A percentile compares a stretch with the other conserved stretches of the same genome.
Evolutionary conservation across 2,797 vertebrate species (phyloP).

Genomic region (Acanthurus lineatus): DNA sequence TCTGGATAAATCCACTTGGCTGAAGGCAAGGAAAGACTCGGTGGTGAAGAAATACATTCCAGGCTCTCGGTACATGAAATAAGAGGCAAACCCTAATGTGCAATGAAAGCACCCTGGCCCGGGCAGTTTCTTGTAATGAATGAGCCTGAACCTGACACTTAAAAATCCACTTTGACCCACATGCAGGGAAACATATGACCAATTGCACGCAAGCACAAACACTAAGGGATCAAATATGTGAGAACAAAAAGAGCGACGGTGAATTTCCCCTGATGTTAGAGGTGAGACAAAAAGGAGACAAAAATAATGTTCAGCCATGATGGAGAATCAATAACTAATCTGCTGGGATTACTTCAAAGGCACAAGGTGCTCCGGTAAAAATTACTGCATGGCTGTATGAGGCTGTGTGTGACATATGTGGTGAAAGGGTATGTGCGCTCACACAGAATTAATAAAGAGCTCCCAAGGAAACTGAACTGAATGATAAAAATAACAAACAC

Average conservation of each 20-base stretch:
- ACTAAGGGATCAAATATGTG: background rate
- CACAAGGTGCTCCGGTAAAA: conserved; percentile 51
- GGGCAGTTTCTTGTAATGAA: conserved; percentile 45
- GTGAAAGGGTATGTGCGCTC: conserved; percentile 8
- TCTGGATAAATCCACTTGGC: conserved; percentile 75
- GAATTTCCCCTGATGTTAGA: conserved; percentile 50
- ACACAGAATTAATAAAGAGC: conserved; percentile 9
- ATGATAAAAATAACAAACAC: conserved; percentile 4
- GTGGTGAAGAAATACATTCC: conserved; percentile 43
- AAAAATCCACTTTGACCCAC: conserved; percentile 25
- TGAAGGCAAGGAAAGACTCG: conserved; percentile 55
- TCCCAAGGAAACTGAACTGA: conserved; percentile 10
- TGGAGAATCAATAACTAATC: conserved; percentile 74
- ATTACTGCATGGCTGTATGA: conserved; percentile 42
- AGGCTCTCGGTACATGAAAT: conserved; percentile 52
- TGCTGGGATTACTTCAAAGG: conserved; percentile 70
- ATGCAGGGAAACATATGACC: conserved; percentile 23
- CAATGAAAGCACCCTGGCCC: conserved; percentile 39
- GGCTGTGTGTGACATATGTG: conserved; percentile 26
- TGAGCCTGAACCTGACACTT: conserved; percentile 33
- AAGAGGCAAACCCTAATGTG: conserved; percentile 40
- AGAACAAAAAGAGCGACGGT: conserved; percentile 24
- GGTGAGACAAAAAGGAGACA: conserved; percentile 58
- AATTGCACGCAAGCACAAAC: background rate
- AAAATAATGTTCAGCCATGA: conserved; percentile 69